phyloP scores from a whole-genome alignment of 2,888 invertebrate genomes.

The Pheosia tremula region DNA sequence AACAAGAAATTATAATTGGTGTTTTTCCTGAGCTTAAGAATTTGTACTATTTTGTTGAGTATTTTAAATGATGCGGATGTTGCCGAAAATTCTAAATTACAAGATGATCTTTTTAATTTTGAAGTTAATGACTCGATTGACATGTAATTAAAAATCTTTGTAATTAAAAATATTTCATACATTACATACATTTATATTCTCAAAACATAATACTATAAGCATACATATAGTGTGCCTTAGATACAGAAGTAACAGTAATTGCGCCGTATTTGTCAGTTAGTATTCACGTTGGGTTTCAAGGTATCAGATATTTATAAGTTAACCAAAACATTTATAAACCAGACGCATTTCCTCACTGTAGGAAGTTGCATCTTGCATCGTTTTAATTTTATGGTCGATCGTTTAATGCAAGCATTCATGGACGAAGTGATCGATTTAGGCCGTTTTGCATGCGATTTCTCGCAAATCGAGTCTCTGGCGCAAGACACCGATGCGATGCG shows the following conservation, averaged over 20 bases:
- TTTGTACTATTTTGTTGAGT: not conserved
- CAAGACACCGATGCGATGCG: not conserved
- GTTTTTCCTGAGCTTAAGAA: not conserved
- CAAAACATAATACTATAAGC: no score
- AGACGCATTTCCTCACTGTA: not conserved
- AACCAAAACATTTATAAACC: not conserved
- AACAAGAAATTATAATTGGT: slow-evolving; percentile 4
- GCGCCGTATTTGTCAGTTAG: no score
- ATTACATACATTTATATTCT: no score
- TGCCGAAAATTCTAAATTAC: no score
- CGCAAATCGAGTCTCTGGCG: not conserved
- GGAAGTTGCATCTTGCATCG: slow-evolving; percentile 1
- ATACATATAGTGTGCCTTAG: no score
- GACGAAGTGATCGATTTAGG: not conserved
- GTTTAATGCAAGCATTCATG: not conserved
- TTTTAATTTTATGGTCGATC: slow-evolving; percentile 4
- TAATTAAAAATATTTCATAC: no score
- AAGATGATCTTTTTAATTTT: not conserved
- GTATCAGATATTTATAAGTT: not conserved
- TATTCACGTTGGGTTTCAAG: not conserved
- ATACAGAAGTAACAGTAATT: no score
- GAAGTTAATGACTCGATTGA: no score
- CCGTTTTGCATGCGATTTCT: not conserved
- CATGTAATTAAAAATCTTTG: no score
- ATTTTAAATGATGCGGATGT: not conserved